These are phyloP conservation scores for Ceratitis capitata DNA, from an alignment of 1,140 invertebrate genomes.

Conservation along the genomic window DNA sequence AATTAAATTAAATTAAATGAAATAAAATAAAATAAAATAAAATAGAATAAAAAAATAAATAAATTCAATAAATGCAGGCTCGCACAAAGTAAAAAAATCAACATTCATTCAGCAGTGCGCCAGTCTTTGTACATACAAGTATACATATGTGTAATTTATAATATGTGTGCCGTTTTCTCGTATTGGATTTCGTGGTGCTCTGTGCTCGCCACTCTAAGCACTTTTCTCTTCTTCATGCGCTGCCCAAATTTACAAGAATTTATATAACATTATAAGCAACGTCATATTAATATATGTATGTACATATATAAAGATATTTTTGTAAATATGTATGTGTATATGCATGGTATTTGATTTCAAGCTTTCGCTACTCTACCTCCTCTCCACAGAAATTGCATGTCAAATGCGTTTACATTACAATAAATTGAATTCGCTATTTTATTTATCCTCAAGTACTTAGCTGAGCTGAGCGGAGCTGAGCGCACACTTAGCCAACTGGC, in stretches of 20 bases:
- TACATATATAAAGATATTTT: too few species aligned
- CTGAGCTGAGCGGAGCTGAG: too few species aligned
- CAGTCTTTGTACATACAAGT: not conserved
- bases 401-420: constrained; percentile 26
- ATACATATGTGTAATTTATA: not conserved
- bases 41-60: too few species aligned
- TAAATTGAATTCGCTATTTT: constrained; percentile 21
- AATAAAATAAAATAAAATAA: too few species aligned
- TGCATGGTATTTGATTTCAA: not conserved
- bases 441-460: constrained; percentile 7
- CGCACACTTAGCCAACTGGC: not conserved
- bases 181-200: too few species aligned
- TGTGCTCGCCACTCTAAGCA: not conserved
- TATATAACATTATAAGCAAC: not conserved
- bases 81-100: too few species aligned
- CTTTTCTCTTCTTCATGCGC: not conserved
- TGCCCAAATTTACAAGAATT: not conserved
- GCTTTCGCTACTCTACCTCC: not conserved
- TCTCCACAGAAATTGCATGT: not conserved
- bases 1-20: too few species aligned
- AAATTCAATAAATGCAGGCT: too few species aligned
- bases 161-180: too few species aligned
- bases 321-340: not conserved
- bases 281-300: too few species aligned
- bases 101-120: too few species aligned